Evolutionary conservation across 2,797 vertebrate genomes (phyloP), one percentile per base, ranked within the genome.

Genomic region (Iguana delicatissima): DNA sequence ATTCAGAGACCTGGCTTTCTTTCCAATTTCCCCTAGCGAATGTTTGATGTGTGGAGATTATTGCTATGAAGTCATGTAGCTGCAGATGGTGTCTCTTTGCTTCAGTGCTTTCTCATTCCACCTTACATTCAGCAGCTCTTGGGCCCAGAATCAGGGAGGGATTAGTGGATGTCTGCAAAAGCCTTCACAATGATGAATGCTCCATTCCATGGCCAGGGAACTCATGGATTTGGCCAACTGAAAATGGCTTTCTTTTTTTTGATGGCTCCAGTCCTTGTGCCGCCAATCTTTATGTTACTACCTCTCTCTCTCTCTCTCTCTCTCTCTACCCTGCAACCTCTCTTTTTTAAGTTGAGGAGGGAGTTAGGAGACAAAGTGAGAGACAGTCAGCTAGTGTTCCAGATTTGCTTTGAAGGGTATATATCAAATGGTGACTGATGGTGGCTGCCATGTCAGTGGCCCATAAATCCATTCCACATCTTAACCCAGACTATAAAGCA

Each of bases 1-100:
- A 86, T 94, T 50, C 52, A 87, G 69, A 85, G 18, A 85, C 85
- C 1, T n/a, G 77, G 14, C 14, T 91, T 93, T 42, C 76, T 80
- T 86, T 93, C n/a, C 87, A 81, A 8, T 26, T 91, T 85, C 82
- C 38, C n/a, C 80, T 73, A 67, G 7, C 50, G 57, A 90, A 35
- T 0, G 0, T 14, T 26, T 91, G 86, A 89, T 52, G 6, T 83
- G 55, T 87, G 88, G 35, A 91, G 0, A 80, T 29, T 1, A 85
- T 80, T 87, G 91, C 83, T 52, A 13, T 24, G 46, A 1, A 35
- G 67, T 87, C 4, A 18, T 52, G 16, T 50, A 64, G 89, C 74
- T 80, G 14, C 74, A 88, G 90, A 85, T 84, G 38, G 32, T n/a
- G 22, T 81, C 18, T 90, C 83, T 18, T 67, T 89, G 57, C 52